Conservation (phyloP, 2,113 vertebrate genomes). For the Copsychus sechellarum region DNA sequence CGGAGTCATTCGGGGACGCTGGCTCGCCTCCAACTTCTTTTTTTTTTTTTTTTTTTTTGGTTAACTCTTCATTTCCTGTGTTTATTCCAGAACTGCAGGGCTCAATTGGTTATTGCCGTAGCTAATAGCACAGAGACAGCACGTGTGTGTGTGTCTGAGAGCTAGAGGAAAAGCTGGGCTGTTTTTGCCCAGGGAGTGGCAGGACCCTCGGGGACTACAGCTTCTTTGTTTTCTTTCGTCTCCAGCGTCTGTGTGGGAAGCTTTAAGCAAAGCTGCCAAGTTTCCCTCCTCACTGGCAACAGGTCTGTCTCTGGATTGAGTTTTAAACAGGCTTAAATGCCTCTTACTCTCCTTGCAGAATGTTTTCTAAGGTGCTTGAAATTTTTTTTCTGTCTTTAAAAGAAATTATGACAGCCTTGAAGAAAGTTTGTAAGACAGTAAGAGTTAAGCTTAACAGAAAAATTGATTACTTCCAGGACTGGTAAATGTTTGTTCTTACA, state of each 20-base stretch:
- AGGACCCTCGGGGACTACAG: not conserved
- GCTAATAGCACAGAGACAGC: not conserved
- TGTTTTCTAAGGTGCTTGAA: not conserved
- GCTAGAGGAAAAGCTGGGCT: not conserved
- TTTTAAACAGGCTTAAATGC: not conserved
- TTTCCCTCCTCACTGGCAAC: conserved; percentile 41
- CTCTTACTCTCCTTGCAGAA: not conserved
- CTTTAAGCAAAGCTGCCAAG: conserved; percentile 42
- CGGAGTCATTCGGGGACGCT: conserved; percentile 66
- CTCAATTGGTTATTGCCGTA: conserved; percentile 23
- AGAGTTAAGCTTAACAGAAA: not conserved
- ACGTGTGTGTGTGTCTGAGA: not conserved
- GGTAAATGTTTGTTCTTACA: not conserved
- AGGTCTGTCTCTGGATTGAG: not conserved
- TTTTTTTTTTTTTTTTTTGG: not conserved
- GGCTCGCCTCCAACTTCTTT: conserved; percentile 43
- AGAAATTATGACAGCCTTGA: not conserved
- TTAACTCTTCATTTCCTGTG: conserved; percentile 55
- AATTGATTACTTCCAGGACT: not conserved
- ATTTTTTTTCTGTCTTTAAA: not conserved
- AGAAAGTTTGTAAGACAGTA: not conserved
- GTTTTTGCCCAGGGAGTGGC: conserved; percentile 29
- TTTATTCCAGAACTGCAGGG: conserved; percentile 40
- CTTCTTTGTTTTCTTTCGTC: conserved; percentile 29
- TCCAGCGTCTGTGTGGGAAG: conserved; percentile 6